Base-by-base conservation (phyloP, 2,888 invertebrate genomes). In the Argyresthia goedartella region DNA sequence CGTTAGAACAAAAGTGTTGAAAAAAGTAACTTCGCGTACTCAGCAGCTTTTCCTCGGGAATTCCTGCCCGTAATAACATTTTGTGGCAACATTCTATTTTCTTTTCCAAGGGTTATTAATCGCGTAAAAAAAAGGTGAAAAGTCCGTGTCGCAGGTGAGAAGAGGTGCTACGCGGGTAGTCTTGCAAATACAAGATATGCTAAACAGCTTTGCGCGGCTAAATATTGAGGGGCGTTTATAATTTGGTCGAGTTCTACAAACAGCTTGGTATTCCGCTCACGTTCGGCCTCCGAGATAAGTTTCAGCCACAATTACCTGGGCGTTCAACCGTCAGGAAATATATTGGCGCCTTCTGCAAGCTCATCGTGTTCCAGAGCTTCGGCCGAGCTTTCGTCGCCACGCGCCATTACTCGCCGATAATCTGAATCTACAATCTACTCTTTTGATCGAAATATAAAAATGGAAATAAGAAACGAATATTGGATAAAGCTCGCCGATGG, bases 221-320 rank as follows among this genome's bases (percentile, higher is more conserved):
- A 47, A 53, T 53, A 50, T 57, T 55, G 54, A 57, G 59, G 60
- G 67, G 63, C 69, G 69, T 73, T 81, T 73, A 75, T 80, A 79
- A 85, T 81, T 81, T 81, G 73, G 71, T 64, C 67, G 71, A 72
- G 69, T 71, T 64, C 70, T 66, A 67, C 65, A 65, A 64, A 68
- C 65, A 64, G 69, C 79, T 59, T 74, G 64, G 70, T 74, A 82
- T 81, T 81, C 81, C 57, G 68, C 69, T 76, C 81, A 82, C 81
- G 81, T 76, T 64, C 70, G 67, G 73, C 74, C 69, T 73, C 74
- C 71, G 74, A 82, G 82, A 82, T 82, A 84, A 82, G 81, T 81
- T 81, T 78, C 80, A 79, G 69, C 81, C 81, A 81, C 81, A 84
- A 84, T 81, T 81, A 84, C 81, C 81, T 77, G 81, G 77, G 79